phyloP scores from a whole-genome alignment of 2,113 vertebrate species.

The Martes martes region DNA sequence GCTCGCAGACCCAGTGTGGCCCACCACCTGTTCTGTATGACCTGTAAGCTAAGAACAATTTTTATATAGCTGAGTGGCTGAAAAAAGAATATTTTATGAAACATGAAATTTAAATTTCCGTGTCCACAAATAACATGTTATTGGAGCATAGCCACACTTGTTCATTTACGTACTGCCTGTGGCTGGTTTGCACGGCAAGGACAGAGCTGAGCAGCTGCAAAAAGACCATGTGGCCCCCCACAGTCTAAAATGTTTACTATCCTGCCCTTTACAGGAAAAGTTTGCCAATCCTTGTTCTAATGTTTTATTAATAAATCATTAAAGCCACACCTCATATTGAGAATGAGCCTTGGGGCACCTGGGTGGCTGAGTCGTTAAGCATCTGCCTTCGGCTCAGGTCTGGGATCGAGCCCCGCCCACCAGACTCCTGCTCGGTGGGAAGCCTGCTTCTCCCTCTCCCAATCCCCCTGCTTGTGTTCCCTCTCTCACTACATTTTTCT shows the following conservation, averaged over 20 bases:
- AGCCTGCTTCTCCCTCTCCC: too few relatives aligned
- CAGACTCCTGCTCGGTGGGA: too few relatives aligned
- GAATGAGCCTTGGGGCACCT: neutral
- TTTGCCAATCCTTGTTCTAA: neutral
- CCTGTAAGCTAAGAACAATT: neutral
- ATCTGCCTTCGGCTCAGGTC: too few relatives aligned
- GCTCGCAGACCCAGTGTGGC: neutral
- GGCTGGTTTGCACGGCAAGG: too few relatives aligned
- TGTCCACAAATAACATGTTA: neutral
- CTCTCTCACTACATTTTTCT: too few relatives aligned
- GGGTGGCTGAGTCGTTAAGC: too few relatives aligned
- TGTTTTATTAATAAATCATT: constrained; percentile 13
- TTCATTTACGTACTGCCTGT: accelerated
- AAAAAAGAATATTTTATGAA: neutral
- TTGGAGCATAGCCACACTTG: neutral
- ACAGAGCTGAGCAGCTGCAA: neutral
- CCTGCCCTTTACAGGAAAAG: neutral
- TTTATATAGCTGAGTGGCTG: neutral
- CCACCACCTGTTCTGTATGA: neutral
- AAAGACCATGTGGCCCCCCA: neutral
- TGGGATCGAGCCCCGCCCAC: too few relatives aligned
- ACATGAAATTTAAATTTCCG: neutral
- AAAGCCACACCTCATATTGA: neutral
- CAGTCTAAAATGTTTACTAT: neutral
- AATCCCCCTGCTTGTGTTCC: too few relatives aligned